phyloP scores from a whole-genome alignment of 1,140 invertebrate species.

The Orussus abietinus region DNA sequence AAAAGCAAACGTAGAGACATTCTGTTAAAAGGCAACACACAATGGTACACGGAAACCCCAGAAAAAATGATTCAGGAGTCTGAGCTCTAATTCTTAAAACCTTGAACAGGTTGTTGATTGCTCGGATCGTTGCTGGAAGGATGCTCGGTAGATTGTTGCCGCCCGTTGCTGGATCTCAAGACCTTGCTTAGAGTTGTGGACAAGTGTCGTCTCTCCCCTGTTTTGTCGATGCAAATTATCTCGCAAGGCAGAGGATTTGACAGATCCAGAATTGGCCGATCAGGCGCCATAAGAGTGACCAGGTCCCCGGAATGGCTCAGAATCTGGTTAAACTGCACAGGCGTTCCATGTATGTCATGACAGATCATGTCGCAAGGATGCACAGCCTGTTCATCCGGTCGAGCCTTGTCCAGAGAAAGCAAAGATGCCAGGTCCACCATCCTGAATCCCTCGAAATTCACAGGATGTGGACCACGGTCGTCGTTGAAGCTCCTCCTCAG shows the following conservation, averaged over 20 bases:
- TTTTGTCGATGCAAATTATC: conserved; percentile 17
- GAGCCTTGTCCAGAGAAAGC: conserved; percentile 19
- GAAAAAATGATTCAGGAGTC: too few relatives aligned
- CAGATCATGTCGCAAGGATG: conserved; percentile 27
- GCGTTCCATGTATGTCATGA: conserved; percentile 18
- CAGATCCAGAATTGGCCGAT: conserved; percentile 21
- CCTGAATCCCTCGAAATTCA: conserved; percentile 27
- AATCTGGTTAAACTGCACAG: conserved; percentile 21
- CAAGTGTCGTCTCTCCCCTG: conserved; percentile 13
- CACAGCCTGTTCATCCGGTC: conserved; percentile 18
- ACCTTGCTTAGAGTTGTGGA: conserved; percentile 16
- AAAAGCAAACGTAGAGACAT: too few relatives aligned
- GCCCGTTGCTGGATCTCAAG: conserved; percentile 8
- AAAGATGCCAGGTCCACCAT: conserved; percentile 22
- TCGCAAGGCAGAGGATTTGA: conserved; percentile 17
- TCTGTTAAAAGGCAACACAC: too few relatives aligned
- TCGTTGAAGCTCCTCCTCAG: conserved; percentile 19
- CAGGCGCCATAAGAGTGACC: conserved; percentile 19
- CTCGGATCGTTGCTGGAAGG: not conserved
- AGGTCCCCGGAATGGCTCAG: conserved; percentile 11
- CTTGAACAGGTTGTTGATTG: conserved; percentile 9
- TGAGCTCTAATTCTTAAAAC: conserved; percentile 11
- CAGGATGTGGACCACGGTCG: conserved; percentile 23
- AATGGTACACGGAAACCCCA: too few relatives aligned
- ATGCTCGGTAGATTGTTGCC: not conserved